phyloP scores from a whole-genome alignment of 1,140 invertebrate genomes.

The Drosophila carrolli region DNA sequence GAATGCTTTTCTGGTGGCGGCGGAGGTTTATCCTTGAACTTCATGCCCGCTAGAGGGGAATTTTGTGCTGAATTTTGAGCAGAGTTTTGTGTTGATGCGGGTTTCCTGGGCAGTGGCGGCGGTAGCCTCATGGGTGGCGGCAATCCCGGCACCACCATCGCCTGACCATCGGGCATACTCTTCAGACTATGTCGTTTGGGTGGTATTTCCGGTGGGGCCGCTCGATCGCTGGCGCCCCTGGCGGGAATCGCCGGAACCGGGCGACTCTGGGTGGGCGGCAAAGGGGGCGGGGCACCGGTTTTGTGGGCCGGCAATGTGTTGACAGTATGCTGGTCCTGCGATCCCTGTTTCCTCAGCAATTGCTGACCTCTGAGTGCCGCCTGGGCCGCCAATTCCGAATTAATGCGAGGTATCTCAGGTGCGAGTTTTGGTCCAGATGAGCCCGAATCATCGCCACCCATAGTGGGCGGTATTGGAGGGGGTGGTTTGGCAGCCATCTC shows the following conservation, averaged over 20 bases:
- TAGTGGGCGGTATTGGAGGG: slow-evolving; percentile 58
- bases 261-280: slow-evolving; percentile 71
- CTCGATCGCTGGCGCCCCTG: slow-evolving; percentile 67
- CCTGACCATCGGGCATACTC: slow-evolving; percentile 71
- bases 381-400: slow-evolving; percentile 79
- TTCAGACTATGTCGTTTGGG: slow-evolving; percentile 82
- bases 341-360: slow-evolving; percentile 72
- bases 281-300: slow-evolving; percentile 56
- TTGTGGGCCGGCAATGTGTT: slow-evolving; percentile 36
- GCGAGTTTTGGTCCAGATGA: slow-evolving; percentile 65
- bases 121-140: slow-evolving; percentile 65
- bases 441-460: slow-evolving; percentile 42
- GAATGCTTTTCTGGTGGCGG: slow-evolving; percentile 73
- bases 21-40: slow-evolving; percentile 79
- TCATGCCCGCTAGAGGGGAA: slow-evolving; percentile 66
- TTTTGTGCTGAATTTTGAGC: slow-evolving; percentile 81
- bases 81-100: slow-evolving; percentile 66
- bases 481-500: slow-evolving; percentile 71
- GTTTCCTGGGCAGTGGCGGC: slow-evolving; percentile 79
- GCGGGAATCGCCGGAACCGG: slow-evolving; percentile 83
- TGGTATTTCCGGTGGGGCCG: slow-evolving; percentile 80
- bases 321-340: slow-evolving; percentile 43
- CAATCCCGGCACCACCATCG: slow-evolving; percentile 56
- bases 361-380: slow-evolving; percentile 79
- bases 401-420: slow-evolving; percentile 80